phyloP scores from a whole-genome alignment of 2,888 invertebrate species.

The Tenthredo livida region DNA sequence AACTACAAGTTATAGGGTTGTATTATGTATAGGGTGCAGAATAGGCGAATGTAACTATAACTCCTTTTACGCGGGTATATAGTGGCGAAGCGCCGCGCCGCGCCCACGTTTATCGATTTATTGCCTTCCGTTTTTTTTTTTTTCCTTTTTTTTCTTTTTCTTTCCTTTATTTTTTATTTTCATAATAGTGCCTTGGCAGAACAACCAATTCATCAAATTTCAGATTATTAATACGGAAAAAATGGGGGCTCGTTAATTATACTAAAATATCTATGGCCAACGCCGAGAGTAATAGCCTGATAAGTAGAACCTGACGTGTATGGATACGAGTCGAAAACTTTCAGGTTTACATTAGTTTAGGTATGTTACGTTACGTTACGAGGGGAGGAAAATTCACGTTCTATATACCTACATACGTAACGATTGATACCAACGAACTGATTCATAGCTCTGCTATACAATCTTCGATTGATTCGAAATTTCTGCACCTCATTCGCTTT shows the following conservation, averaged over 20 bases:
- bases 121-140: constrained; percentile 53
- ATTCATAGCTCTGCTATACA: neutral
- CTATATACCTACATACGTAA: neutral
- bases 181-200: neutral
- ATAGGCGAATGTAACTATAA: constrained; percentile 29
- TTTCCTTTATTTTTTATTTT: neutral
- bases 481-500: neutral
- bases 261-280: neutral
- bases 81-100: constrained; percentile 42
- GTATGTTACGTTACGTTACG: neutral
- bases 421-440: neutral
- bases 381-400: neutral
- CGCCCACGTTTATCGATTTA: constrained; percentile 56
- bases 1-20: constrained; percentile 23
- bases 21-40: neutral
- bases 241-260: neutral
- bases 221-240: constrained; percentile 34
- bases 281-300: constrained; percentile 4
- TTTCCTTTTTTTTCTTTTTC: constrained; percentile 26
- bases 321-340: constrained; percentile 1
- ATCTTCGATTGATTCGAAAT: neutral
- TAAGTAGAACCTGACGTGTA: constrained; percentile 38
- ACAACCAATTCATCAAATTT: constrained; percentile 31
- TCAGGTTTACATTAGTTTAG: neutral
- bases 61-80: constrained; percentile 23